Base-by-base conservation (phyloP, 2,888 invertebrate genomes). In the Anthophora plumipes region DNA sequence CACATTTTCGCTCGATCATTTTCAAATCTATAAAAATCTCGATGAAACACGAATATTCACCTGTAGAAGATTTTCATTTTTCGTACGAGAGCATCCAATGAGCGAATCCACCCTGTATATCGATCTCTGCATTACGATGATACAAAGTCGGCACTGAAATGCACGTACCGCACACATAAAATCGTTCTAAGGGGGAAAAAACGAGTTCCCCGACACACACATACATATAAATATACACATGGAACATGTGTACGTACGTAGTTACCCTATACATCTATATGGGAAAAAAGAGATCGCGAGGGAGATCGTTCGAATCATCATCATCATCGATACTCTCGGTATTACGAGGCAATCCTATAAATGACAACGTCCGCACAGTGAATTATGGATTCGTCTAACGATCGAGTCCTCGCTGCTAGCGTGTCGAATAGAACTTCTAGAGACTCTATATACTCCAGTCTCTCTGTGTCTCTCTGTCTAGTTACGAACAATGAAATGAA, bases 41-140 rank as follows among this genome's bases (percentile, higher is more conserved):
- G 4, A n/a, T n/a, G 31, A 31, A 31, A 31, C 1, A 31, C 31
- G 31, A 4, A 31, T 31, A 4, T 31, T 31, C 31, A 31, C 4
- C 31, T 31, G 31, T 4, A 31, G 1, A 4, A 1, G 4, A 31
- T 4, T 31, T 50, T n/a, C 7, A 50, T 50, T 9, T n/a, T 9
- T n/a, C n/a, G 3, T 50, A 50, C n/a, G n/a, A n/a, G 48, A 22
- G 9, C 25, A 54, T 12, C 31, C 46, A 5, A n/a, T 12, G 41
- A n/a, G 5, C 77, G 72, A 71, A 59, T 1, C 68, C 86, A 79
- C 86, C 78, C 78, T 55, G 77, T 86, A 84, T 39, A 85, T 77
- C 64, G 72, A 60, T 73, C 55, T 68, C 48, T 68, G 71, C 77
- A 61, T 84, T 71, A 54, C 57, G 68, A 66, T 80, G 80, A 83